Evolutionary conservation across 2,797 vertebrate species (phyloP).

Genomic region (Streptopelia turtur): DNA sequence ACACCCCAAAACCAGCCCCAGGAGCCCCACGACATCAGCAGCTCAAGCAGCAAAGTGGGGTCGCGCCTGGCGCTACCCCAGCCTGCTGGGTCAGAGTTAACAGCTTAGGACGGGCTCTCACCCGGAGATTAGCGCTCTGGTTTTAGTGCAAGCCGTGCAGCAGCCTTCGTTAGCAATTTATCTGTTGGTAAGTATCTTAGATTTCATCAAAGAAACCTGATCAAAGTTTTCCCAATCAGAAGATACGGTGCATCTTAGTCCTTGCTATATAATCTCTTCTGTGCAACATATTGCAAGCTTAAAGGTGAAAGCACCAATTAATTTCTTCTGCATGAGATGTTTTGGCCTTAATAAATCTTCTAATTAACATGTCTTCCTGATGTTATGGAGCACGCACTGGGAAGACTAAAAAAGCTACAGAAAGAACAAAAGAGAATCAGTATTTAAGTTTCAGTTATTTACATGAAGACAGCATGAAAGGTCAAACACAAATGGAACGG

Average conservation of each 20-base stretch:
- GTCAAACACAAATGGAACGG: background rate
- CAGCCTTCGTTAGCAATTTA: constrained; percentile 34
- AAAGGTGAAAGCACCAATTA: constrained; percentile 69
- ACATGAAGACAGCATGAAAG: constrained; percentile 5
- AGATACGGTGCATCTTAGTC: constrained; percentile 16
- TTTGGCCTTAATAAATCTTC: constrained; percentile 81
- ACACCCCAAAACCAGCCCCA: background rate
- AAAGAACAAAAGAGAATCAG: constrained; percentile 73
- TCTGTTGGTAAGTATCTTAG: constrained; percentile 10
- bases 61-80: background rate
- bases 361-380: constrained; percentile 90
- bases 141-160: constrained; percentile 52
- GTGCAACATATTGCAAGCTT: constrained; percentile 55
- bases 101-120: background rate
- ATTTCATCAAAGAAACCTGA: constrained; percentile 45
- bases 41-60: background rate
- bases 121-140: background rate
- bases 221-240: constrained; percentile 8
- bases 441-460: constrained; percentile 25
- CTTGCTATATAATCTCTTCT: constrained; percentile 66
- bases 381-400: constrained; percentile 87
- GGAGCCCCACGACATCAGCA: background rate
- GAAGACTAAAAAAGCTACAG: constrained; percentile 90
- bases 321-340: constrained; percentile 70
- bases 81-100: background rate